Percentiles rank a stretch among this genome's conserved stretches.
Evolutionary conservation across 2,797 vertebrate genomes (phyloP).

Genomic region (Tadarida brasiliensis): DNA sequence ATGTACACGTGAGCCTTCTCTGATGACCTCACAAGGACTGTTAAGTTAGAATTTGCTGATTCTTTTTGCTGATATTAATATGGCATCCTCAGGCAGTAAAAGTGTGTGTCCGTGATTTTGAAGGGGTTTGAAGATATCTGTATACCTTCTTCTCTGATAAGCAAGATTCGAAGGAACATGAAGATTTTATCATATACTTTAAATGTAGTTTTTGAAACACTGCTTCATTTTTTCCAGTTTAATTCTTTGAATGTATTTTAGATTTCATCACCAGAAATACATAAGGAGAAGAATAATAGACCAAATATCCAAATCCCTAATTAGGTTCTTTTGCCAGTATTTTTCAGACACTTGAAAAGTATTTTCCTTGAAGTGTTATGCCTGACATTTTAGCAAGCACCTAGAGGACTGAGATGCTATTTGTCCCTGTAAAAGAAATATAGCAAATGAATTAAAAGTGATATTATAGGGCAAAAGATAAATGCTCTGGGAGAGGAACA

Average conservation of each 20-base stretch:
- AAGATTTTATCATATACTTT: slow-evolving; percentile 17
- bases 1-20: not conserved
- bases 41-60: not conserved
- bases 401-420: not conserved
- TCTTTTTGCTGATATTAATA: not conserved
- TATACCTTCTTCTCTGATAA: not conserved
- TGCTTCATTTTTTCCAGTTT: not conserved
- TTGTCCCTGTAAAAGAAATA: not conserved
- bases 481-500: not conserved
- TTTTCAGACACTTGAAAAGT: not conserved
- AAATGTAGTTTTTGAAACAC: not conserved
- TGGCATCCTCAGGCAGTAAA: not conserved
- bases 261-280: not conserved
- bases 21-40: not conserved
- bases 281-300: not conserved
- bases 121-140: not conserved
- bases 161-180: not conserved
- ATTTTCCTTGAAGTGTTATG: not conserved
- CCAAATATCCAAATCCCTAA: not conserved
- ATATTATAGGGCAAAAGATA: not conserved
- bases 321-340: slow-evolving; percentile 12
- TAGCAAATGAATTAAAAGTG: not conserved
- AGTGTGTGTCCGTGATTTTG: not conserved
- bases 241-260: not conserved
- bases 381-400: not conserved